A percentile compares a stretch with the other conserved stretches of the same genome.
These are phyloP conservation scores for Trissolcus basalis DNA, from an alignment of 1,140 invertebrate genomes.

Conservation along the genomic window DNA sequence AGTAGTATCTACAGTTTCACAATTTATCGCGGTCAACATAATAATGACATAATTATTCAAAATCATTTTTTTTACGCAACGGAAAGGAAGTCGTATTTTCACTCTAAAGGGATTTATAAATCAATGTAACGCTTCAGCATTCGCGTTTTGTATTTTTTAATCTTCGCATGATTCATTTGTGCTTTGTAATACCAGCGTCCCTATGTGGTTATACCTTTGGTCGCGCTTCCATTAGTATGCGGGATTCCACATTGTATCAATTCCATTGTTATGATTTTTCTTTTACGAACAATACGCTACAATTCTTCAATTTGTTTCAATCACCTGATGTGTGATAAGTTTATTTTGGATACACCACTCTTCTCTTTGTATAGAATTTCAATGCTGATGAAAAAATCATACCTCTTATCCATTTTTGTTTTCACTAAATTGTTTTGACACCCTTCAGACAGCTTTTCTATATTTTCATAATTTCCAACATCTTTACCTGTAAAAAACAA, in stretches of 20 bases:
- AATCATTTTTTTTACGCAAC: too few species aligned
- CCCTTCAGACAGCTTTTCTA: too few species aligned
- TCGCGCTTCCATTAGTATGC: slow-evolving; percentile 25
- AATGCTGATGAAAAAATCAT: not conserved
- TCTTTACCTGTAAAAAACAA: too few species aligned
- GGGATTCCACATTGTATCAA: slow-evolving; percentile 20
- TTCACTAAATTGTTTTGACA: too few species aligned
- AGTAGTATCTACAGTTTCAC: too few species aligned
- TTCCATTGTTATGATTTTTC: slow-evolving; percentile 38
- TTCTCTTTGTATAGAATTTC: not conserved
- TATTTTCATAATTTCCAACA: too few species aligned
- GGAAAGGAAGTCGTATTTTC: not conserved
- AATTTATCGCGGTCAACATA: too few species aligned
- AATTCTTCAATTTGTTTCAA: slow-evolving; percentile 40
- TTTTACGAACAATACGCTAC: slow-evolving; percentile 14
- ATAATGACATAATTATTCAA: too few species aligned
- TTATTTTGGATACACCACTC: slow-evolving; percentile 18
- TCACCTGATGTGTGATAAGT: slow-evolving; percentile 28
- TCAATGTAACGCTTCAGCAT: slow-evolving; percentile 1
- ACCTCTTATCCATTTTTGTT: not conserved
- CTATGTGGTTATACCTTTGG: not conserved
- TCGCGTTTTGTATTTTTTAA: slow-evolving; percentile 8
- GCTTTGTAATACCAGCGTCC: slow-evolving; percentile 6
- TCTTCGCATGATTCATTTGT: slow-evolving; percentile 13
- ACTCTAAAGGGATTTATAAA: slow-evolving; percentile 9